These are phyloP conservation scores for Sebastes iracundus DNA, from an alignment of 2,797 vertebrate species.

Conservation along the genomic window DNA sequence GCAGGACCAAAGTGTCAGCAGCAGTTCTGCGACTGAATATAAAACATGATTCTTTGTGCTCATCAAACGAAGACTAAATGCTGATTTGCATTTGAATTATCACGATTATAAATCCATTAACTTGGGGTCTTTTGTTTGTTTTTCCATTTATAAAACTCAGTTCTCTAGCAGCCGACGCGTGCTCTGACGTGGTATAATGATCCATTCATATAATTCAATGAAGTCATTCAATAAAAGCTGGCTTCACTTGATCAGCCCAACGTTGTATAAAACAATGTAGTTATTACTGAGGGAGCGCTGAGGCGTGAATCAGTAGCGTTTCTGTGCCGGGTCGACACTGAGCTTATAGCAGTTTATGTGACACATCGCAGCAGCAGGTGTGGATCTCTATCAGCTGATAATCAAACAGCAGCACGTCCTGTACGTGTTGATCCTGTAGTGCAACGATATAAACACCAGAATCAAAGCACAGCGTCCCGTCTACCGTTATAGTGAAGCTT, in stretches of 20 bases:
- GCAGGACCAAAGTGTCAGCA: not conserved
- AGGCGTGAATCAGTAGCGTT: not conserved
- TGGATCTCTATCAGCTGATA: not conserved
- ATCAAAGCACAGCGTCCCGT: not conserved
- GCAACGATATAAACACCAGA: not conserved
- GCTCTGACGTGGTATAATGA: not conserved
- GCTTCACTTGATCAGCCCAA: not conserved
- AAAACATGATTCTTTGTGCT: not conserved
- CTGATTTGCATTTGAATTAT: conserved; percentile 30
- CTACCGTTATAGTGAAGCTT: too few species aligned
- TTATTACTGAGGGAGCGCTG: not conserved
- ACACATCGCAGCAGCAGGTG: not conserved
- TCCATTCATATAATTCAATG: not conserved
- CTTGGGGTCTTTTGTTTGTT: not conserved
- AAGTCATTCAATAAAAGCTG: not conserved
- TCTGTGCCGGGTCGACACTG: too few species aligned
- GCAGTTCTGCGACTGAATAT: not conserved
- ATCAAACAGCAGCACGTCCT: not conserved
- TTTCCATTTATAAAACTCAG: not conserved
- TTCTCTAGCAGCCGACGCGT: not conserved
- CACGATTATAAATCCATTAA: conserved; percentile 12
- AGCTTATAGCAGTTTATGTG: not conserved
- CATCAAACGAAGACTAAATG: not conserved
- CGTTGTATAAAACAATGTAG: not conserved
- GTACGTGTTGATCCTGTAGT: not conserved